phyloP scores from a whole-genome alignment of 2,113 vertebrate species.

The Thomomys bottae region DNA sequence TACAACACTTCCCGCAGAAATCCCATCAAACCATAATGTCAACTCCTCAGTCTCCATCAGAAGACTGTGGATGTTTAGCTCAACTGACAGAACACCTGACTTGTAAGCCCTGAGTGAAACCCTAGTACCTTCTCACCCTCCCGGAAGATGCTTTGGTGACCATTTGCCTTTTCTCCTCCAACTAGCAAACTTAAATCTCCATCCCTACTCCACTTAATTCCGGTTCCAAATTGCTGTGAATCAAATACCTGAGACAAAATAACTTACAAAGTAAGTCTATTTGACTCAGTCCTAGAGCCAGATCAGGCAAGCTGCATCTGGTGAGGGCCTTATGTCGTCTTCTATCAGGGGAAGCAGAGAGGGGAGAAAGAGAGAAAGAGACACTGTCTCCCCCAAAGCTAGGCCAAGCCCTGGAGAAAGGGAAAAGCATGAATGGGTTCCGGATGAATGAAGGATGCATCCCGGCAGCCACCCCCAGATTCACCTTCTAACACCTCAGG shows the following conservation, averaged over 20 bases:
- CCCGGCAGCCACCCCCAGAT: neutral
- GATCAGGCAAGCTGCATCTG: neutral
- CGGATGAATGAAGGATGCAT: no score
- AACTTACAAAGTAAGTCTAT: neutral
- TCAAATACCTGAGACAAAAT: neutral
- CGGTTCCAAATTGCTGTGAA: neutral
- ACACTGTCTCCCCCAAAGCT: neutral
- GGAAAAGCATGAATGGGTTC: no score
- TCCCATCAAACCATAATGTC: no score
- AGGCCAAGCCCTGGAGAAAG: neutral
- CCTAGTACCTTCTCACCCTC: no score
- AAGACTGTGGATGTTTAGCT: neutral
- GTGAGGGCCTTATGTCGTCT: neutral
- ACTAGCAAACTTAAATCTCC: no score
- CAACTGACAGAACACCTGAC: no score
- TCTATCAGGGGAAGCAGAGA: neutral
- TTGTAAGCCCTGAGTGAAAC: no score
- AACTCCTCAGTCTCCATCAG: neutral
- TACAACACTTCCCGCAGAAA: neutral
- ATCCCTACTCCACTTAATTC: neutral
- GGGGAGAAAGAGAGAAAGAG: no score
- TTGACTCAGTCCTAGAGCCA: neutral
- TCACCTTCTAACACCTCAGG: neutral
- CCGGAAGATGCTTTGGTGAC: neutral
- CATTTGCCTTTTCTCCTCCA: neutral